These are phyloP conservation scores for Crotalus helleri DNA, from an alignment of 2,113 vertebrate species.

Conservation along the genomic window DNA sequence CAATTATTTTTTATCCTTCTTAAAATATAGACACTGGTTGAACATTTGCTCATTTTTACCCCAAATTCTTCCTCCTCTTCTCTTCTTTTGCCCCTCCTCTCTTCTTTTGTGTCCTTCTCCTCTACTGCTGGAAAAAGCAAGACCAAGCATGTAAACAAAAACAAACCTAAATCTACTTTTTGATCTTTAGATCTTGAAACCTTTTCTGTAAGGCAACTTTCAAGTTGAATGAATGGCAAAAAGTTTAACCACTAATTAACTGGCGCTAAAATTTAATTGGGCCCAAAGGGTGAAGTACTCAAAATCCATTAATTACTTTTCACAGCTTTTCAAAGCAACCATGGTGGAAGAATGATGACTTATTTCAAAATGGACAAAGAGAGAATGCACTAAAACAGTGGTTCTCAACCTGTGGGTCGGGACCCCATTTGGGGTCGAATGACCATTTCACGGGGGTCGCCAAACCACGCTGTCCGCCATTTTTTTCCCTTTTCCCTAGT, in stretches of 20 bases:
- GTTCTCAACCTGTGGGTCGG: no score
- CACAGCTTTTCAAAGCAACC: conserved; percentile 44
- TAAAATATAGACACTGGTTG: conserved; percentile 39
- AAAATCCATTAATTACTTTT: conserved; percentile 70
- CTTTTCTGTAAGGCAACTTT: conserved; percentile 52
- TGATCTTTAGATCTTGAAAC: conserved; percentile 39
- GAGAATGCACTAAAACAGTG: neutral
- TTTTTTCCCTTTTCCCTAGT: no score
- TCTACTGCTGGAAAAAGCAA: conserved; percentile 5
- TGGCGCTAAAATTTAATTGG: conserved; percentile 72
- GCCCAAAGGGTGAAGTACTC: conserved; percentile 68
- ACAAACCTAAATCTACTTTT: conserved; percentile 34
- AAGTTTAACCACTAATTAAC: conserved; percentile 71
- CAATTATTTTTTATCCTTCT: conserved; percentile 56
- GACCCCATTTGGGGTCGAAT: no score
- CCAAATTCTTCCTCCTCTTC: conserved; percentile 16
- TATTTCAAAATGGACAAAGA: conserved; percentile 21
- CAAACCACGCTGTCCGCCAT: no score
- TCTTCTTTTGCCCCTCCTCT: conserved; percentile 24
- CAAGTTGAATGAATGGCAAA: conserved; percentile 60
- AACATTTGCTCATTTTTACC: conserved; percentile 48
- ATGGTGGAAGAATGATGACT: conserved; percentile 36
- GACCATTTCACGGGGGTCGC: no score
- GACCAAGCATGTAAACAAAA: neutral
- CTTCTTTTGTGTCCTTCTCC: conserved; percentile 31